Base-by-base conservation (phyloP, 2,797 vertebrate genomes). In the Onychomys torridus region DNA sequence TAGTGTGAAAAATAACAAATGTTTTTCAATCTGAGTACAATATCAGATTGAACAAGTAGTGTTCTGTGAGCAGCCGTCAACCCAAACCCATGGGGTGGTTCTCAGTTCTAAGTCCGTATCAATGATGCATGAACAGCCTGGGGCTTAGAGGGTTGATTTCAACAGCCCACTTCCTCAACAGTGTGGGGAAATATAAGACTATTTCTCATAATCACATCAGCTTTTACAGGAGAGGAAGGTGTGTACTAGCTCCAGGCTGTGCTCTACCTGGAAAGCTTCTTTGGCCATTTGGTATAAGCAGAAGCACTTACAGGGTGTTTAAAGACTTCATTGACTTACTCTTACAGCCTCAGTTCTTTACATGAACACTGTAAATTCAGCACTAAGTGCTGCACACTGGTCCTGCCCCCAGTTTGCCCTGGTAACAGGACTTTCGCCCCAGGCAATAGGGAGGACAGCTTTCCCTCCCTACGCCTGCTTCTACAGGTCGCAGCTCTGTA, bases 181-280 rank as follows among this genome's bases (percentile, higher is more conserved):
- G 63, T 13, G 6, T n/a, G 83, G 32, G 32, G 61, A 85, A 85
- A 96, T 90, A 82, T 75, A 25, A 92, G 95, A 96, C 93, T 73
- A 89, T 0, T 94, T 96, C 96, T 96, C 95, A 94, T 73, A 11
- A 61, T 65, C 83, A 90, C 14, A 90, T 76, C 46, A 86, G 67
- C 52, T 79, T 96, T 92, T 94, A 96, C 59, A 75, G 65, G 1
- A 97, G 21, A 94, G 87, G 91, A 97, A 95, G n/a, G 88, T 81
- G 8, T 37, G 75, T 73, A 17, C 75, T 78, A 86, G 65, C 57
- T 93, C 96, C 90, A 94, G 92, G 93, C 96, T 55, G 57, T 73
- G 52, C 73, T 82, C 59, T 55, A 71, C 93, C 93, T 91, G 79
- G 94, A 96, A 97, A 96, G 87, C 52, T 17, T 83, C 34, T 69